Conservation (phyloP, 2,888 invertebrate species). For the Drosophila buzzatii region DNA sequence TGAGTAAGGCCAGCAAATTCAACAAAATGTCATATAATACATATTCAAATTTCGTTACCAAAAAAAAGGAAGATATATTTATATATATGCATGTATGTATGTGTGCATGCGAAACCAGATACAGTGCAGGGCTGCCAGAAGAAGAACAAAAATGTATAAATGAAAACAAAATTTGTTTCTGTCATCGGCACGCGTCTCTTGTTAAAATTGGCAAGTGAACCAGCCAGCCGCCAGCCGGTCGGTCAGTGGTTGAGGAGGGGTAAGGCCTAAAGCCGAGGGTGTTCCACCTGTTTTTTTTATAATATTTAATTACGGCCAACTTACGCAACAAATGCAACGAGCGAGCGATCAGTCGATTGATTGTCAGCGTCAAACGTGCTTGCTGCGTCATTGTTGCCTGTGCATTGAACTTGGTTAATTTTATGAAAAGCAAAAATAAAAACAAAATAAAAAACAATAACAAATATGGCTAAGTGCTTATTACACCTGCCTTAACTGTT, state of each 20-base stretch:
- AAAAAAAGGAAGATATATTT: conserved; percentile 4
- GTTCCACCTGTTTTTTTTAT: neutral
- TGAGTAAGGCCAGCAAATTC: conserved; percentile 51
- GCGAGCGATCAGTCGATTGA: conserved; percentile 37
- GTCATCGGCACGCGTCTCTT: conserved; percentile 56
- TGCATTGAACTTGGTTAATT: conserved; percentile 67
- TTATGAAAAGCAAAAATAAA: conserved; percentile 4
- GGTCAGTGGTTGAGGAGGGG: conserved; percentile 19
- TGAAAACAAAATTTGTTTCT: conserved; percentile 17
- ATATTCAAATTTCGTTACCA: conserved; percentile 25
- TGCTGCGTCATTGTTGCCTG: conserved; percentile 66
- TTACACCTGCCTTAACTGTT: neutral
- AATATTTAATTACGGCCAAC: conserved; percentile 8
- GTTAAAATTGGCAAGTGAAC: conserved; percentile 49
- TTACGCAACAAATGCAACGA: conserved; percentile 68
- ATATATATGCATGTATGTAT: conserved; percentile 12
- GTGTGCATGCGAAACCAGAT: conserved; percentile 16
- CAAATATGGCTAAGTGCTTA: conserved; percentile 3
- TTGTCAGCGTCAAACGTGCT: conserved; percentile 37
- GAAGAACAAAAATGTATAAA: conserved; percentile 17
- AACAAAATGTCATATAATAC: conserved; percentile 54
- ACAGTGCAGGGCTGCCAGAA: conserved; percentile 19
- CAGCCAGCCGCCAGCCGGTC: conserved; percentile 34
- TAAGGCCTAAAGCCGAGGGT: neutral
- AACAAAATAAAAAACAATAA: neutral